These are phyloP conservation scores for Lepidothrix coronata DNA, from an alignment of 2,113 vertebrate species.

Conservation along the genomic window DNA sequence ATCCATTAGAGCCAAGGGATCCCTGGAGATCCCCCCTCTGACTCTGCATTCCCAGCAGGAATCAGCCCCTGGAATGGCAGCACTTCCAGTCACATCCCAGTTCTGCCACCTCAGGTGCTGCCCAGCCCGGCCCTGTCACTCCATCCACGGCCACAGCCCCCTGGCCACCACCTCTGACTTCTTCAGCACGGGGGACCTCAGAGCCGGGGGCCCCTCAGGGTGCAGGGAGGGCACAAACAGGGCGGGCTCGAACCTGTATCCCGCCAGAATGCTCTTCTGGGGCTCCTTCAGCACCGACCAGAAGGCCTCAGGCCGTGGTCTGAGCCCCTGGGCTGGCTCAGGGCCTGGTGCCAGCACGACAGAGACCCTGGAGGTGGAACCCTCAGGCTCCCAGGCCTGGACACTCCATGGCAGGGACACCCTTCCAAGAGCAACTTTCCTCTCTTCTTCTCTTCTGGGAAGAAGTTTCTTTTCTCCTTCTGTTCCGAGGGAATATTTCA, in stretches of 20 bases:
- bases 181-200: fast-evolving
- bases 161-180: not conserved
- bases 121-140: not conserved
- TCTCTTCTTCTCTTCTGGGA: not conserved
- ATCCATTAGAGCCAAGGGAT: fast-evolving
- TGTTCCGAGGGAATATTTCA: not conserved
- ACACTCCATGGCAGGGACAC: fast-evolving
- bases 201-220: fast-evolving
- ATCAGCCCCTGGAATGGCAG: too few species aligned
- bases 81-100: fast-evolving
- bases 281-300: not conserved
- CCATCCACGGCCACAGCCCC: not conserved
- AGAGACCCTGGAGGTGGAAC: not conserved
- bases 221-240: fast-evolving
- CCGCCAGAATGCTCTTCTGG: not conserved
- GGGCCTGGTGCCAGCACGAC: fast-evolving
- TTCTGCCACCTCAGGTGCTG: not conserved
- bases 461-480: not conserved
- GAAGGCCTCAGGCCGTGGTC: not conserved
- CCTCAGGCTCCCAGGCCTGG: not conserved
- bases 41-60: not conserved
- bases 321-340: fast-evolving
- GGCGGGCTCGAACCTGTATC: not conserved
- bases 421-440: fast-evolving
- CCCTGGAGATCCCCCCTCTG: not conserved